These are phyloP conservation scores for Anaspis maculata DNA, from an alignment of 2,888 invertebrate genomes.

Conservation along the genomic window DNA sequence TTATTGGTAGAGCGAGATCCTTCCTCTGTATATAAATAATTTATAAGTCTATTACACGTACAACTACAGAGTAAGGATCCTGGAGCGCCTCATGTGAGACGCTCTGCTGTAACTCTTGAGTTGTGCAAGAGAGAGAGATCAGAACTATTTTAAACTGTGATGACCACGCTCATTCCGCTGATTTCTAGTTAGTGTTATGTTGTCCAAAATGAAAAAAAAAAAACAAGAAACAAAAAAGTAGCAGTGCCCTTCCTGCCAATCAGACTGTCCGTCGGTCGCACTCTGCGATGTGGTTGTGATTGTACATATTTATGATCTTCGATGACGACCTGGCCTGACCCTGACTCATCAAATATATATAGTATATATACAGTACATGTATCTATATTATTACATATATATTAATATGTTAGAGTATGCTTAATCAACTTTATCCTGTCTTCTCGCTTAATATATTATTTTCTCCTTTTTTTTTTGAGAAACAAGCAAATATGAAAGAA, in stretches of 20 bases:
- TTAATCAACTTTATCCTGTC: slow-evolving; percentile 39
- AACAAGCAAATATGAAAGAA: slow-evolving; percentile 35
- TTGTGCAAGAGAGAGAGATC: too few species aligned
- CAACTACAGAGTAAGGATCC: too few species aligned
- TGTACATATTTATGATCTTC: slow-evolving; percentile 38
- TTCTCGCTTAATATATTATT: slow-evolving; percentile 32
- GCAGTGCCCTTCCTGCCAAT: slow-evolving; percentile 31
- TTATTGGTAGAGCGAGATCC: too few species aligned
- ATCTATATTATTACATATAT: slow-evolving; percentile 39
- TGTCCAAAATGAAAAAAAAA: too few species aligned
- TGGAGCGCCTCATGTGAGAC: too few species aligned
- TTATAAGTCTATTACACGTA: too few species aligned
- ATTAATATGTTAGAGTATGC: slow-evolving; percentile 38
- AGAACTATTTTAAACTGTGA: slow-evolving; percentile 32
- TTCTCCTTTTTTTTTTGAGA: slow-evolving; percentile 27
- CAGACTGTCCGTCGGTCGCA: slow-evolving; percentile 33
- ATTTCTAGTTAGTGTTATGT: slow-evolving; percentile 25
- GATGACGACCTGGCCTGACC: slow-evolving; percentile 44
- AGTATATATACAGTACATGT: slow-evolving; percentile 37
- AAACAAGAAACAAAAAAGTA: too few species aligned
- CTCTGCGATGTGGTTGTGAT: slow-evolving; percentile 39
- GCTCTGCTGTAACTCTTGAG: too few species aligned
- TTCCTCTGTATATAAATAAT: too few species aligned
- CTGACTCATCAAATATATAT: slow-evolving; percentile 38
- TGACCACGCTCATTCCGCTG: slow-evolving; percentile 34